A percentile compares a stretch with the other conserved stretches of the same genome.
These are phyloP conservation scores for Meloidogyne exigua DNA, from an alignment of 1,140 invertebrate genomes.

Conservation along the genomic window DNA sequence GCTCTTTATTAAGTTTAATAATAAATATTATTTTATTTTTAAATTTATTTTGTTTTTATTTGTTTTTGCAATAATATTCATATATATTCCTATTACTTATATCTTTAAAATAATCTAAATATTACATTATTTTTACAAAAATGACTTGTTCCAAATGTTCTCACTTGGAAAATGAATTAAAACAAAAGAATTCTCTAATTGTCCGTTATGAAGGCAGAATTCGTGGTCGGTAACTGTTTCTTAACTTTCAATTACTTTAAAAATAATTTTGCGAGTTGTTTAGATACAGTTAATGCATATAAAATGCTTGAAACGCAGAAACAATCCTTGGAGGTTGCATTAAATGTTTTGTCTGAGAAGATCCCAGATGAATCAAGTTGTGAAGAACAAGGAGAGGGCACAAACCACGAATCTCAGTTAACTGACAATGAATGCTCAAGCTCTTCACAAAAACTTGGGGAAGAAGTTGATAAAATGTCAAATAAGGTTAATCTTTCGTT, in stretches of 20 bases:
- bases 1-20: neutral
- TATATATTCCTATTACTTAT: neutral
- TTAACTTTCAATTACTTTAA: neutral
- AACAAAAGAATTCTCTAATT: slow-evolving; percentile 50
- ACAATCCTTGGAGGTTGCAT: slow-evolving; percentile 47
- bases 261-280: neutral
- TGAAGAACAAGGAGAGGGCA: neutral
- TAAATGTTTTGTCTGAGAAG: slow-evolving; percentile 26
- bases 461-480: neutral
- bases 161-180: slow-evolving; percentile 19
- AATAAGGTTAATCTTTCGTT: neutral
- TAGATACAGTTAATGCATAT: slow-evolving; percentile 48
- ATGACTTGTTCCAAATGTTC: slow-evolving; percentile 20
- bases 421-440: too few relatives aligned
- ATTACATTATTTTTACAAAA: neutral
- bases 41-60: slow-evolving; percentile 12
- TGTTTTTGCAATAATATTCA: neutral
- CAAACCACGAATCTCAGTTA: neutral
- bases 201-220: slow-evolving; percentile 45
- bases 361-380: neutral
- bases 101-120: neutral
- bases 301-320: slow-evolving; percentile 48
- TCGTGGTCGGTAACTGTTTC: slow-evolving; percentile 46
- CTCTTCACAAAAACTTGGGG: neutral
- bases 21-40: neutral